These are phyloP conservation scores for Elymnias hypermnestra DNA, from an alignment of 1,140 invertebrate genomes.

Conservation along the genomic window DNA sequence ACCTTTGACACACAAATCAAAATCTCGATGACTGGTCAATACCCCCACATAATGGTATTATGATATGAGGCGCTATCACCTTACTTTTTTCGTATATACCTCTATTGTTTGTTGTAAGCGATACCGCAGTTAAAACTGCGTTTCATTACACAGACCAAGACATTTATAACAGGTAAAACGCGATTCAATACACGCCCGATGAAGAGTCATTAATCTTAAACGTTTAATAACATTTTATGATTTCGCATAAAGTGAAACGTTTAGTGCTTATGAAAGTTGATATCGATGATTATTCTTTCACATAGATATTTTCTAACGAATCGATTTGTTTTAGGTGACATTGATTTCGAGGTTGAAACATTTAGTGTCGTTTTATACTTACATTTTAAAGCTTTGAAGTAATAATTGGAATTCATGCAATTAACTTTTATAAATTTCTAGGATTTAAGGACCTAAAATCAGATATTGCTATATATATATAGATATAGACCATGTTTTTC, in stretches of 20 bases:
- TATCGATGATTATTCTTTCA: background rate
- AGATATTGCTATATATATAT: too few relatives aligned
- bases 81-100: slow-evolving; percentile 41
- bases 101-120: slow-evolving; percentile 55
- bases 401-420: too few relatives aligned
- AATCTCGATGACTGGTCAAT: slow-evolving; percentile 48
- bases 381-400: too few relatives aligned
- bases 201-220: slow-evolving; percentile 22
- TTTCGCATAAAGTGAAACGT: slow-evolving; percentile 15
- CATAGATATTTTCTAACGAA: background rate
- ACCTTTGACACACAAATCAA: slow-evolving; percentile 49
- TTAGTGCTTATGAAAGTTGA: slow-evolving; percentile 7
- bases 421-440: too few relatives aligned
- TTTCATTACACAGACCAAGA: slow-evolving; percentile 23
- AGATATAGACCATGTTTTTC: too few relatives aligned
- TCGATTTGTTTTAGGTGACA: slow-evolving; percentile 12
- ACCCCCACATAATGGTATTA: slow-evolving; percentile 39
- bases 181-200: background rate
- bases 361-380: slow-evolving; percentile 14
- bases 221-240: slow-evolving; percentile 14
- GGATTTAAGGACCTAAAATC: too few relatives aligned
- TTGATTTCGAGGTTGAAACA: slow-evolving; percentile 23
- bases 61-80: slow-evolving; percentile 40
- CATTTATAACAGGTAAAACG: slow-evolving; percentile 10
- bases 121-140: slow-evolving; percentile 22